Evolutionary conservation across 2,888 invertebrate genomes (phyloP), one percentile per base, ranked within the genome.

Genomic region (Agonopterix heracliana): DNA sequence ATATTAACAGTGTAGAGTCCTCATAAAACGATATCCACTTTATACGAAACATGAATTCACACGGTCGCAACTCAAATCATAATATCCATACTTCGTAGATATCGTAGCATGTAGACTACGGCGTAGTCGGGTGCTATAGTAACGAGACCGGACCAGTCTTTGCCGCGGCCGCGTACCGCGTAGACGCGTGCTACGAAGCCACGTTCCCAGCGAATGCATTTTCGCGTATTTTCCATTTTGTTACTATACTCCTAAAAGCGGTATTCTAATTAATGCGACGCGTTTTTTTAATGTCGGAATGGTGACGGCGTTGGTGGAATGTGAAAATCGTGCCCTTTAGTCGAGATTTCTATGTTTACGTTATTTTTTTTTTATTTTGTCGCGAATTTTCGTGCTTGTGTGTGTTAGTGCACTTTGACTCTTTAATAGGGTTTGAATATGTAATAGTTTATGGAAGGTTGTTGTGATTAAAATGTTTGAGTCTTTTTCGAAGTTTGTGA

Each of bases 61-160:
- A 70, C 60, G 13, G 41, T 45, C 64, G 62, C 64, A 60, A 56
- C 55, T 56, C 56, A 59, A 66, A 61, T 64, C 56, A 60, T 64
- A 66, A 52, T 55, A 46, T 50, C 53, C 49, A 55, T 57, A 54
- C 55, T 50, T 13, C 58, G 57, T 59, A 63, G 60, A 60, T 59
- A 51, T 45, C 69, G 73, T 73, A 74, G 72, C 71, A 56, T 64
- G 67, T 68, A 65, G 73, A n/a, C 75, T 78, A 80, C 78, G 74
- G 57, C 78, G 78, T 77, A 82, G 80, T 69, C 80, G 80, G 83
- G 66, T 79, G 79, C 85, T 84, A 85, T 85, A 84, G 85, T 73
- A 81, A 85, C 85, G 55, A 64, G 63, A 26, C 71, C 82, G 85
- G 84, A 26, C 71, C 82, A 85, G 84, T 85, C 74, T 71, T 68